These are phyloP conservation scores for Heteromormyrus szaboi DNA, from an alignment of 2,797 vertebrate species.

Conservation along the genomic window DNA sequence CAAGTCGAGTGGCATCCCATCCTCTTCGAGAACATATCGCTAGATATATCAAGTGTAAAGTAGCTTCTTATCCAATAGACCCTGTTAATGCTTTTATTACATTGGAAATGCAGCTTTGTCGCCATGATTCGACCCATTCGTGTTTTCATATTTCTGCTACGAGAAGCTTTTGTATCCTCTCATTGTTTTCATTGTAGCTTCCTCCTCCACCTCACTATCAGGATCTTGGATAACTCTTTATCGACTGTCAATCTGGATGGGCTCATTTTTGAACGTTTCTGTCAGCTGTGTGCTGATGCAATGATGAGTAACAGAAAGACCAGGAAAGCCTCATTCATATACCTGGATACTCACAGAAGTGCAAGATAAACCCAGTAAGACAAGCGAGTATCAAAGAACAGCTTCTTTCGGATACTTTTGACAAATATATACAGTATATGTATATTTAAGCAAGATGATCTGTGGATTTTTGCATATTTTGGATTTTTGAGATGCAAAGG, in stretches of 20 bases:
- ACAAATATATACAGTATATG: neutral
- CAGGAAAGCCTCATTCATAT: neutral
- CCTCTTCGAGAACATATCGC: neutral
- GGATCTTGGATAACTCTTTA: neutral
- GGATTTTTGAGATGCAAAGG: neutral
- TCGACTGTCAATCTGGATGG: neutral
- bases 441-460: neutral
- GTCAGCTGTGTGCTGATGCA: constrained; percentile 5
- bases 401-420: neutral
- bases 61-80: neutral
- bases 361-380: neutral
- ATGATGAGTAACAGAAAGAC: neutral
- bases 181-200: neutral
- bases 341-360: neutral
- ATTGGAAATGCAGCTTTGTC: neutral
- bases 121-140: neutral
- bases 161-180: neutral
- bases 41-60: neutral
- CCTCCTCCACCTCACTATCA: neutral
- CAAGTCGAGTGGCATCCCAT: neutral
- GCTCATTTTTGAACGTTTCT: neutral
- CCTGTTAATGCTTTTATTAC: neutral
- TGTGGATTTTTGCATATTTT: neutral
- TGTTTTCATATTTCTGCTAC: neutral
- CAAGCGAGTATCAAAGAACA: neutral